Evolutionary conservation across 2,797 vertebrate species (phyloP).

Genomic region (Moxostoma hubbsi): DNA sequence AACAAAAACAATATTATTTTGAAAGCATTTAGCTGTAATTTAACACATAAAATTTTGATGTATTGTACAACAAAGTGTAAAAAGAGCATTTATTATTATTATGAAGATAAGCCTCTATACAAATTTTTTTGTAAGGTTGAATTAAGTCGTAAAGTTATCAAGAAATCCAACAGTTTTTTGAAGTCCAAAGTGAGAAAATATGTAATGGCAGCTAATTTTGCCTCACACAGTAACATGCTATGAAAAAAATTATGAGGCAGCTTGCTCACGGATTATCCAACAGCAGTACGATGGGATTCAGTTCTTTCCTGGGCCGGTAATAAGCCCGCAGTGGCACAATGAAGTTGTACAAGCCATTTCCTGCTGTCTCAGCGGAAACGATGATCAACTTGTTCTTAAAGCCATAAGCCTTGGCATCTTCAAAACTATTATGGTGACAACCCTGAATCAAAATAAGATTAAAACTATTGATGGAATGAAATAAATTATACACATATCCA

Average conservation of each 20-base stretch:
- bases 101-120: no score
- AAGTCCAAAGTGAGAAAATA: background rate
- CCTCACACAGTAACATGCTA: background rate
- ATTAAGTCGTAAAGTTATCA: no score
- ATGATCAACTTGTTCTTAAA: constrained; percentile 99
- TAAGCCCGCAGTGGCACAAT: constrained; percentile 96
- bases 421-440: constrained; percentile 92
- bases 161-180: no score
- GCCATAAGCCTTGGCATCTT: constrained; percentile 96
- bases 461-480: background rate
- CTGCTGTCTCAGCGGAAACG: constrained; percentile 95
- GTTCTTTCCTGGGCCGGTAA: constrained; percentile 95
- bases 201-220: background rate
- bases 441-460: constrained; percentile 76
- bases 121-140: no score
- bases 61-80: no score
- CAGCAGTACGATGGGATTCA: constrained; percentile 94
- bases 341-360: constrained; percentile 97
- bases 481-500: no score
- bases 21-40: background rate
- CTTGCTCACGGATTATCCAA: constrained; percentile 91
- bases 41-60: no score
- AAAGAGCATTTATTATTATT: no score
- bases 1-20: background rate
- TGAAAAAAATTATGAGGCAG: constrained; percentile 13